These are phyloP conservation scores for Salpingus planirostris DNA, from an alignment of 2,888 invertebrate genomes.

Conservation along the genomic window DNA sequence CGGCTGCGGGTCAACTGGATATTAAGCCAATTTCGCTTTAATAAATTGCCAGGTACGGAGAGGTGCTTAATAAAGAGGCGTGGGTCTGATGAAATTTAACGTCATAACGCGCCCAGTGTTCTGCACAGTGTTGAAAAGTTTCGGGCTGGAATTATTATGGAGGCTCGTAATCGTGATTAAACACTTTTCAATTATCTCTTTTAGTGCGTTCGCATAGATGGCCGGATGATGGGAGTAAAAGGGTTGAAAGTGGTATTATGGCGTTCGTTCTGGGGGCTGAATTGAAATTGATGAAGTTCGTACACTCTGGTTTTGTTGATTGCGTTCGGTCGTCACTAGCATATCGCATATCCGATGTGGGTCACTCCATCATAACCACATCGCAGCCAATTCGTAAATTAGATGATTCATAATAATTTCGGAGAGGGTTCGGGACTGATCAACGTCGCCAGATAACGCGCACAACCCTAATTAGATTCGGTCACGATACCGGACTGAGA, in stretches of 20 bases:
- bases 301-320: background rate
- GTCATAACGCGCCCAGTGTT: no score
- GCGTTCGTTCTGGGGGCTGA: conserved; percentile 9
- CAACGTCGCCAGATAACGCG: conserved; percentile 7
- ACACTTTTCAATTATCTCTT: conserved; percentile 10
- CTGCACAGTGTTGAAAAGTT: no score
- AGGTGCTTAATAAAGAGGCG: no score
- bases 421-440: conserved; percentile 12
- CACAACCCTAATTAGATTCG: conserved; percentile 4
- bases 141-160: no score
- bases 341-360: conserved; percentile 5
- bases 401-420: conserved; percentile 16
- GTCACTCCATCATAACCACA: conserved; percentile 7
- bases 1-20: no score
- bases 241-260: conserved; percentile 7
- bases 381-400: conserved; percentile 11
- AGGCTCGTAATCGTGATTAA: conserved; percentile 12
- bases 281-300: conserved; percentile 13
- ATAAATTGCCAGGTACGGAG: no score
- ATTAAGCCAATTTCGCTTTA: no score
- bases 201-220: no score
- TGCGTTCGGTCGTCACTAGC: background rate
- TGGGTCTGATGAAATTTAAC: no score
- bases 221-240: conserved; percentile 5
- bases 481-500: conserved; percentile 6